phyloP scores from a whole-genome alignment of 2,888 invertebrate species.

The Patella pellucida region DNA sequence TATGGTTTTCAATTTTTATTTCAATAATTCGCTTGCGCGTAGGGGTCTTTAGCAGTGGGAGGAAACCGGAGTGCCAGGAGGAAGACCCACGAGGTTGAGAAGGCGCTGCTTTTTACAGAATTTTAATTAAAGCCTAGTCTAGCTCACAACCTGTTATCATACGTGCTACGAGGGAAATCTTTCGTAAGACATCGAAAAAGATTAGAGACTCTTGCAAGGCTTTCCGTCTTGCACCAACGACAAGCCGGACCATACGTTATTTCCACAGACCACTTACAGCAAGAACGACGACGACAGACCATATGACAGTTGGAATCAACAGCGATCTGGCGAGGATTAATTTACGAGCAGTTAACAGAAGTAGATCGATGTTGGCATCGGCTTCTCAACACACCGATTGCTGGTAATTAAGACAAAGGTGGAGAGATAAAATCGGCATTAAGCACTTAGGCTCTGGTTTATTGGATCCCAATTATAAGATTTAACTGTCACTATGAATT shows the following conservation, averaged over 20 bases:
- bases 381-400: background rate
- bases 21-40: no score
- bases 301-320: background rate
- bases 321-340: background rate
- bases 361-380: background rate
- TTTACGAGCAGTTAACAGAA: conserved; percentile 6
- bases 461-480: conserved; percentile 4
- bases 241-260: background rate
- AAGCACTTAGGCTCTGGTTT: background rate
- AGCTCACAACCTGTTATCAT: no score
- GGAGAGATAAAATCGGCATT: background rate
- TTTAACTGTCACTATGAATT: background rate
- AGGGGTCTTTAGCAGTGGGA: no score
- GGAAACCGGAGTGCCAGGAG: no score
- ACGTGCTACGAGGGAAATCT: no score
- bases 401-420: conserved; percentile 7
- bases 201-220: no score
- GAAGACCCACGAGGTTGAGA: no score
- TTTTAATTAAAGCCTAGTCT: no score
- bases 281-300: background rate
- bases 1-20: no score
- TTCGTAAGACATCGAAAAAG: no score
- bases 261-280: background rate
- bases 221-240: no score
- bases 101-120: no score